Evolutionary conservation across 2,797 vertebrate species (phyloP), one percentile per base, ranked within the genome.

Genomic region (Artibeus lituratus): DNA sequence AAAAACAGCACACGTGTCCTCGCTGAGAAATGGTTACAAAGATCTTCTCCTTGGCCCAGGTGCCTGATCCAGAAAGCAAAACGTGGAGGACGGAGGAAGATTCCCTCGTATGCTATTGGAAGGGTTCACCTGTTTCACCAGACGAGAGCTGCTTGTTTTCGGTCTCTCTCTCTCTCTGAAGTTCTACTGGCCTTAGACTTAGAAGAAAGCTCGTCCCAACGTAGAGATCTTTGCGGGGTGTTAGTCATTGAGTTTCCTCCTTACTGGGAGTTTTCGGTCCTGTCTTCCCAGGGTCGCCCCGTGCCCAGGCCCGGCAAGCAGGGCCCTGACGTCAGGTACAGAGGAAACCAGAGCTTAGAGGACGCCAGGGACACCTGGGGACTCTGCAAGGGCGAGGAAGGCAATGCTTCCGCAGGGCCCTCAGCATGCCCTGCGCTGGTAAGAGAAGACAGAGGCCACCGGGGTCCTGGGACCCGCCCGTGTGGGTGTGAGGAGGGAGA

Each of bases 401-500:
- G 24, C 10, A 18, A 15, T 9, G 12, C 8, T 24, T 67, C 29
- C 0, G 9, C 10, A 18, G 4, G 51, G n/a, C 12, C 12, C 32
- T 37, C 26, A 5, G 6, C 0, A 3, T 42, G 22, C 47, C 26
- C 21, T 18, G 10, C 7, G 12, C 29, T 35, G 7, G n/a, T 4
- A 14, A 9, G 65, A 16, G 29, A 9, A 67, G n/a, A 19, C 65
- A 35, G 65, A 35, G 24, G 57, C 24, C 24, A 26, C 57, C 4
- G 10, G 4, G 1, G 24, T 12, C 57, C 57, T 12, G 57, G 12
- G 3, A 3, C 6, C 4, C 2, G 24, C 16, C 24, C 1, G 16
- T 1, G 4, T 39, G 26, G 15, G 29, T 3, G 14, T 5, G 15
- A 19, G 69, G 18, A 53, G 37, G 4, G 0, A 0, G 51, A 15